Evolutionary conservation across 2,888 invertebrate genomes (phyloP).

Genomic region (Ashinkailepas kermadecensis): DNA sequence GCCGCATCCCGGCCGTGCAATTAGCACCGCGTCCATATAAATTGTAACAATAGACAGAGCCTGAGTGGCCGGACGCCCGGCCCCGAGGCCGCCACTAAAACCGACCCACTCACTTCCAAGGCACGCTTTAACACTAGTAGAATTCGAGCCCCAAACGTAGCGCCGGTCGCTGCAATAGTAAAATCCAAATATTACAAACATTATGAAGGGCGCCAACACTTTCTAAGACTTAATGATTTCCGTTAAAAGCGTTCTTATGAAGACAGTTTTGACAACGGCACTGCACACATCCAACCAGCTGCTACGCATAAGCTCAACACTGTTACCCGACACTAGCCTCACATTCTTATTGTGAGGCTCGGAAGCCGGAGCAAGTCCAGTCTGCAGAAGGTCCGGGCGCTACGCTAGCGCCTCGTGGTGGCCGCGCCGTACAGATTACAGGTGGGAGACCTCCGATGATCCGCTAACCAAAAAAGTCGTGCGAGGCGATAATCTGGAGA

Average conservation of each 20-base stretch:
- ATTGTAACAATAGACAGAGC: not conserved
- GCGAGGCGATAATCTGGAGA: too few relatives aligned
- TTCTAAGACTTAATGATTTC: slow-evolving; percentile 7
- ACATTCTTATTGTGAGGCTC: not conserved
- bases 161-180: not conserved
- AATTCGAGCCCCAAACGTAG: slow-evolving; percentile 9
- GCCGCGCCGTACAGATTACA: not conserved
- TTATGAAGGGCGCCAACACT: not conserved
- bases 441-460: not conserved
- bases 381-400: not conserved
- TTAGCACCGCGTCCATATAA: not conserved
- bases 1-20: too few relatives aligned
- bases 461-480: not conserved
- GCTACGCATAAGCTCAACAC: slow-evolving; percentile 2
- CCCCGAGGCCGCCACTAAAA: not conserved
- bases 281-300: not conserved
- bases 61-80: not conserved
- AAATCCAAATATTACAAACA: slow-evolving; percentile 14
- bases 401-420: not conserved
- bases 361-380: not conserved
- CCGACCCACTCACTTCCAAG: not conserved
- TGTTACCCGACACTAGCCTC: not conserved
- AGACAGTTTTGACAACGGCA: not conserved
- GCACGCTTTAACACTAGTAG: slow-evolving; percentile 13
- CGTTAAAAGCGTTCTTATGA: slow-evolving; percentile 17